phyloP scores from a whole-genome alignment of 2,797 vertebrate species.

The Coluber constrictor region DNA sequence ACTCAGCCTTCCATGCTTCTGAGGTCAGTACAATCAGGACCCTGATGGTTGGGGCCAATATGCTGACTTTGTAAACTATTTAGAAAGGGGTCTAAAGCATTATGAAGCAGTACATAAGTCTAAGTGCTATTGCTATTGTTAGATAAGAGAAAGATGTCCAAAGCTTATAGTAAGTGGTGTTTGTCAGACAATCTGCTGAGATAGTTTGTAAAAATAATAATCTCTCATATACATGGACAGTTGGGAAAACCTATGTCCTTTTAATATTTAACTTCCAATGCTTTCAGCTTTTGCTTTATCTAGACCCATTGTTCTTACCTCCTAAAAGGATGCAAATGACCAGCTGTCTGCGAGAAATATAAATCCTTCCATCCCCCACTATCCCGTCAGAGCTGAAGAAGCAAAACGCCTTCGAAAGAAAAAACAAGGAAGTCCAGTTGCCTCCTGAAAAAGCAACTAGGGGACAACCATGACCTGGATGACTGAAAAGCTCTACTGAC shows the following conservation, averaged over 20 bases:
- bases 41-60: neutral
- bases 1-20: neutral
- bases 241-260: neutral
- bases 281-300: neutral
- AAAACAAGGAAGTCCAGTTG: too few species aligned
- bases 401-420: too few species aligned
- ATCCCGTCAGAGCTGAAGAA: too few species aligned
- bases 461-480: too few species aligned
- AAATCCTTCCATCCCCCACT: too few species aligned
- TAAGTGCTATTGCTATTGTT: neutral
- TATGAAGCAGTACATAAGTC: neutral
- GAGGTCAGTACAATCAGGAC: neutral
- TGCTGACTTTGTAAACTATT: neutral
- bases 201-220: neutral
- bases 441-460: too few species aligned
- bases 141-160: neutral
- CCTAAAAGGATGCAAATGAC: too few species aligned
- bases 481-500: too few species aligned
- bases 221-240: neutral
- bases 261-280: neutral
- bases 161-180: neutral
- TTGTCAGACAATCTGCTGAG: neutral
- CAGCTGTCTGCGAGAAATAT: too few species aligned
- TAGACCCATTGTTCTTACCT: too few species aligned
- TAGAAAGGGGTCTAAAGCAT: neutral